Evolutionary conservation across 2,797 vertebrate genomes (phyloP), one percentile per base, ranked within the genome.

Genomic region (Sphaeramia orbicularis): DNA sequence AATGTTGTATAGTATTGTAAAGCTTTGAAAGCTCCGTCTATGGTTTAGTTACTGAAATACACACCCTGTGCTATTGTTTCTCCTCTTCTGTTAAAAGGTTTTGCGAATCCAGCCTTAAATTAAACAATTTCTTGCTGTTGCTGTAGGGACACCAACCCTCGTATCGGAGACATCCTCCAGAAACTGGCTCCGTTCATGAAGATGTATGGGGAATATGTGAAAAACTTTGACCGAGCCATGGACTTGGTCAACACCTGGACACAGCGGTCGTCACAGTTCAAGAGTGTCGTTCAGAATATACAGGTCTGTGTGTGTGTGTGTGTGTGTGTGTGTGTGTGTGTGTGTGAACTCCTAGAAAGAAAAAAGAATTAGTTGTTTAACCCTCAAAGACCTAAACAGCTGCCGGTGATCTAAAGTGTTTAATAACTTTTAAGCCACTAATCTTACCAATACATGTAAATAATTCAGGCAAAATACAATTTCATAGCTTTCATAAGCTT

Each of bases 201-300:
- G 92, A 99, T 99, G 97, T 99, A 99, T 1, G 98, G 97, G 27
- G 98, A 99, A 74, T 99, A 99, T 0, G 95, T 99, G 43, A 99
- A 98, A 93, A 99, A 99, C 91, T 99, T 99, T 6, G 98, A 99
- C 81, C 93, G 96, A 52, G 94, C 97, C 0, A 95, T 98, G 96
- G 97, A 97, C 76, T 84, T 99, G 85, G 97, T 99, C 81, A 98
- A 95, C 89, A 94, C 95, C 0, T 98, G 95, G 92, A 97, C 93
- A 7, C 97, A 98, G 86, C 92, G 97, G 6, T 98, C 97, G 0
- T 93, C 91, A 1, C 80, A 94, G 5, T 99, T 99, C 88, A 98
- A 97, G 85, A 94, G 97, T 0, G 91, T 96, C 1, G 89, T 99
- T 58, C 97, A 99, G 50, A 94, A 93, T 48, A 95, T 99, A 78